Base-by-base conservation (phyloP, 1,140 invertebrate species). In the Tetramorium simillimum region DNA sequence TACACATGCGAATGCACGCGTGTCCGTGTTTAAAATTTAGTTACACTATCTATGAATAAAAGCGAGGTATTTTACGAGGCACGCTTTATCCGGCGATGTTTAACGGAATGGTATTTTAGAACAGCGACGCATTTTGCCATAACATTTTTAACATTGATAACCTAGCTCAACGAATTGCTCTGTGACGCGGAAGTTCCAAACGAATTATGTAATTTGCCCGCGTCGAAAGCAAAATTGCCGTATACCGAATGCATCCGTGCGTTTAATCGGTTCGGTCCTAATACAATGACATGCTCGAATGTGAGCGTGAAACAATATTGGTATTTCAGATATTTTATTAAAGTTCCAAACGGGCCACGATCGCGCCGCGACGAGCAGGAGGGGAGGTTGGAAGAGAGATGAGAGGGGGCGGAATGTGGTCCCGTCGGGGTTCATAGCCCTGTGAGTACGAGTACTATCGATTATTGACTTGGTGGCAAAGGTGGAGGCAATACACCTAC, bases 291-390 rank as follows among this genome's bases (percentile, higher is more conserved):
- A 91, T 87, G 89, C 76, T 67, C 58, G 62, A 72, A 56, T 75
- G 60, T 60, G 46, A 75, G 91, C 91, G 88, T 86, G 89, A 93
- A 92, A 94, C 93, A 94, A 93, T 94, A 94, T 93, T 92, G 94
- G 93, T 93, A 94, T 94, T 94, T 93, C 92, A 93, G 91, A 94
- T 94, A 94, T 95, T 95, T 94, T 95, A 94, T 95, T 94, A 94
- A 94, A 94, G 91, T 94, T 93, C 91, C 90, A 81, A 88, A 92
- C 85, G 91, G 92, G 90, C 87, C 86, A 85, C 81, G 89, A 82
- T 89, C 89, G 86, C 76, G 92, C 56, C 60, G 63, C 51, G 49
- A 69, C 40, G 75, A 10, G 85, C 73, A 58, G 75, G 80, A 86
- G 18, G 81, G 87, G 69, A 84, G 84, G 65, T 33, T 14, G 86